These are phyloP conservation scores for Xestia ashworthii DNA, from an alignment of 2,888 invertebrate genomes.

Conservation along the genomic window DNA sequence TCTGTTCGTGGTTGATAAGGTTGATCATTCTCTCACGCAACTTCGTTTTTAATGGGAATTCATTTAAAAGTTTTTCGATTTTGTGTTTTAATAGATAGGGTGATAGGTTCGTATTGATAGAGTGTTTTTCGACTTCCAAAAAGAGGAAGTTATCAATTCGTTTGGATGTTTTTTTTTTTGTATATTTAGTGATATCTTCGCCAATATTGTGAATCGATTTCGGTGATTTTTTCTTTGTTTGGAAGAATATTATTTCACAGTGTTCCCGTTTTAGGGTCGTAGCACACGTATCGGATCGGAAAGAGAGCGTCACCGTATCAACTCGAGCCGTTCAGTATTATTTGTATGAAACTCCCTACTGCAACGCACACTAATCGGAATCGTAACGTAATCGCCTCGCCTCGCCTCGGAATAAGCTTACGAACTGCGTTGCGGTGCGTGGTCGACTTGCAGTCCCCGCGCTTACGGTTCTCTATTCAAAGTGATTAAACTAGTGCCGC, in stretches of 20 bases:
- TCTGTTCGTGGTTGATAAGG: slow-evolving; percentile 67
- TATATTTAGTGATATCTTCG: not conserved
- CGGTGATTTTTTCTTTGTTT: not conserved
- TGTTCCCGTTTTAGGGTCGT: not conserved
- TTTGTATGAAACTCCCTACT: too few species aligned
- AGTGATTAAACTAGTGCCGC: too few species aligned
- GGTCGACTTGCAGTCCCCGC: too few species aligned
- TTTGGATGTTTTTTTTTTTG: not conserved
- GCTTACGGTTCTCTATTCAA: too few species aligned
- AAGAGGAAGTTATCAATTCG: not conserved
- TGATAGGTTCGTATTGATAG: slow-evolving; percentile 29
- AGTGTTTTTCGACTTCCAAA: not conserved
- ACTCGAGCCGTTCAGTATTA: too few species aligned
- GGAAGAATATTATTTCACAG: not conserved
- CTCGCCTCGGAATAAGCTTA: too few species aligned
- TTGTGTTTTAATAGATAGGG: slow-evolving; percentile 56
- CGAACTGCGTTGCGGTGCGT: too few species aligned
- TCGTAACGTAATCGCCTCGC: too few species aligned
- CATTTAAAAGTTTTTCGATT: slow-evolving; percentile 79
- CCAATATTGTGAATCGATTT: not conserved
- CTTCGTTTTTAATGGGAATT: slow-evolving; percentile 66
- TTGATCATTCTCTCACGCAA: slow-evolving; percentile 71
- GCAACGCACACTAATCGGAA: too few species aligned
- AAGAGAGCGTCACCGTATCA: too few species aligned
- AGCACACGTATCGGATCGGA: too few species aligned